phyloP scores from a whole-genome alignment of 2,113 vertebrate genomes.

The zebrafish (Danio rerio) region GRCz12tu NC_133197.1:20303001-20303500 shows the following conservation, averaged over 20 bases:
- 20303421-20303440: too few relatives aligned
- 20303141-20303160: slow-evolving; percentile 2
- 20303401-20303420: too few relatives aligned
- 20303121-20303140: slow-evolving; percentile 3
- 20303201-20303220: background rate
- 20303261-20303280: background rate
- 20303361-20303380: too few relatives aligned
- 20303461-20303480: too few relatives aligned
- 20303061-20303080: slow-evolving; percentile 47
- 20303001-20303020: slow-evolving; percentile 76
- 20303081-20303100: background rate
- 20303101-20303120: background rate
- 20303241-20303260: background rate
- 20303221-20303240: background rate
- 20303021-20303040: slow-evolving; percentile 75
- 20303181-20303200: slow-evolving; percentile 2
- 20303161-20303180: background rate
- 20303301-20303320: background rate
- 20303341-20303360: too few relatives aligned
- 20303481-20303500: too few relatives aligned
- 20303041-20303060: slow-evolving; percentile 52
- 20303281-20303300: background rate
- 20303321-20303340: background rate
- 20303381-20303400: too few relatives aligned
- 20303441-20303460: too few relatives aligned